Evolutionary conservation across 1,140 invertebrate genomes (phyloP).

Genomic region (Meloidogyne exigua): DNA sequence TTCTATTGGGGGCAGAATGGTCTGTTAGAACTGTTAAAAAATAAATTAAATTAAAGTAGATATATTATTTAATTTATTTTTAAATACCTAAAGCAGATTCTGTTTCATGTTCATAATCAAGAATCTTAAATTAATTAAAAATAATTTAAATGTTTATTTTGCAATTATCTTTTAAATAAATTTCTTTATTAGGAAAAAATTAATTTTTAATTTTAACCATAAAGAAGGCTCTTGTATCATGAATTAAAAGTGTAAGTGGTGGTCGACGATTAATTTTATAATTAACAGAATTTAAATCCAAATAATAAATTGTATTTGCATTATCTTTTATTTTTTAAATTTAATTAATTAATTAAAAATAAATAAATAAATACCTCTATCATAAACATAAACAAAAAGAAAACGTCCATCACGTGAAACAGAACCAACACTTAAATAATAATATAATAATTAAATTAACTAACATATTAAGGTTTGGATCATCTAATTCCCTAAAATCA

Average conservation of each 20-base stretch:
- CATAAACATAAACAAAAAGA: conserved; percentile 52
- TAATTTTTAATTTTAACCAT: not conserved
- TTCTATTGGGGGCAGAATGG: conserved; percentile 85
- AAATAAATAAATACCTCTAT: conserved; percentile 53
- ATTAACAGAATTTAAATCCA: conserved; percentile 46
- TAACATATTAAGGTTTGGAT: conserved; percentile 79
- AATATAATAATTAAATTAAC: conserved; percentile 12
- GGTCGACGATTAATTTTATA: conserved; percentile 52
- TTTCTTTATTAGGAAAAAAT: no score
- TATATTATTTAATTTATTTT: not conserved
- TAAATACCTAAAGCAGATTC: conserved; percentile 22
- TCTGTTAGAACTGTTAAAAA: conserved; percentile 77
- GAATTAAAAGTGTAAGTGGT: conserved; percentile 68
- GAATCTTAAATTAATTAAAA: conserved; percentile 12
- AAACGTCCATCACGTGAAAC: conserved; percentile 56
- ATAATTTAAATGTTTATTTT: not conserved
- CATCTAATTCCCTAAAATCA: conserved; percentile 86
- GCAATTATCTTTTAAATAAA: not conserved
- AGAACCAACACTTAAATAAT: conserved; percentile 24
- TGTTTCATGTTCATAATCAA: conserved; percentile 30
- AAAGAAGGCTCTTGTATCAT: conserved; percentile 66
- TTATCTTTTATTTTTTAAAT: conserved; percentile 21
- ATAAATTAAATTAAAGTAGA: not conserved
- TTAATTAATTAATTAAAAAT: not conserved
- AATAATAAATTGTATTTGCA: conserved; percentile 55